These are phyloP conservation scores for Eupelmus urozonus DNA, from an alignment of 2,888 invertebrate species.

Conservation along the genomic window DNA sequence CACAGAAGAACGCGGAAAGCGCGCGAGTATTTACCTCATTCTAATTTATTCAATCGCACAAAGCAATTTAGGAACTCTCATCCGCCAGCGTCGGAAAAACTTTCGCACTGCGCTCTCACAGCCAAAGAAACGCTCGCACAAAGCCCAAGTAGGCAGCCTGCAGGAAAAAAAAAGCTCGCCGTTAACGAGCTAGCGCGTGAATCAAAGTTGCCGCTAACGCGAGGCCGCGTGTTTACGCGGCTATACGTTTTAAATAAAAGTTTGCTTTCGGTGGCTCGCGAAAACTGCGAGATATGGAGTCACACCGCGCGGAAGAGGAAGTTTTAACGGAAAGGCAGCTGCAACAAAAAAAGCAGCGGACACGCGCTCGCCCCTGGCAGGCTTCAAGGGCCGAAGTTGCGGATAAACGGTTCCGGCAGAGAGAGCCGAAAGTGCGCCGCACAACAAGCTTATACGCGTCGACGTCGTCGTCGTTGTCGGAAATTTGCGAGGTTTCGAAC, in stretches of 20 bases:
- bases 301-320: not conserved
- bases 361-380: no score
- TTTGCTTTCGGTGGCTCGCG: not conserved
- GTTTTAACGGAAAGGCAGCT: slow-evolving; percentile 13
- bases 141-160: not conserved
- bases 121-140: slow-evolving; percentile 14
- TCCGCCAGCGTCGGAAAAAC: not conserved
- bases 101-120: not conserved
- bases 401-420: slow-evolving; percentile 24
- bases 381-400: slow-evolving; percentile 17
- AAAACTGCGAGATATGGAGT: slow-evolving; percentile 4
- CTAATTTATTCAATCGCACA: slow-evolving; percentile 51
- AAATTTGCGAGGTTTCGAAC: not conserved
- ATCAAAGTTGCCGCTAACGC: not conserved
- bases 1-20: slow-evolving; percentile 1
- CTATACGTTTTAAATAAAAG: slow-evolving; percentile 35
- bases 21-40: slow-evolving; percentile 20
- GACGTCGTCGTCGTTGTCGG: not conserved
- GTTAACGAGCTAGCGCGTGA: slow-evolving; percentile 27
- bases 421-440: not conserved
- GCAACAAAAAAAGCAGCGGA: not conserved
- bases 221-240: not conserved
- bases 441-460: no score
- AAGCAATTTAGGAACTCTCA: slow-evolving; percentile 48
- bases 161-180: not conserved